Conservation (phyloP, 2,797 vertebrate species). For the Cyclopterus lumpus region DNA sequence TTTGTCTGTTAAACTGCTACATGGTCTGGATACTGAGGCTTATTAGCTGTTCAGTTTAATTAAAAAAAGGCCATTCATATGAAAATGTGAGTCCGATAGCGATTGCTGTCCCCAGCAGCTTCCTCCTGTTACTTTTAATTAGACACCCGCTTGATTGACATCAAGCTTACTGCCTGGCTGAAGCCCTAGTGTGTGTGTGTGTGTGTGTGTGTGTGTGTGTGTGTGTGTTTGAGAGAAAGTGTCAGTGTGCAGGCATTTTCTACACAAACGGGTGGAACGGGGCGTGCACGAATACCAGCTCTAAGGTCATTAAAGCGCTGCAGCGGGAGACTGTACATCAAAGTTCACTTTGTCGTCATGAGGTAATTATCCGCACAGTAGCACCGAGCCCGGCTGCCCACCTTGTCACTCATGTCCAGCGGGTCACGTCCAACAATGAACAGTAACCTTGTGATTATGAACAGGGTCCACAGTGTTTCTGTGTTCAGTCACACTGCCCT, state of each 20-base stretch:
- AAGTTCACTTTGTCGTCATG: conserved; percentile 83
- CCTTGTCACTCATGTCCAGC: conserved; percentile 78
- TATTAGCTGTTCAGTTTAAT: conserved; percentile 91
- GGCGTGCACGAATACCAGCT: conserved; percentile 63
- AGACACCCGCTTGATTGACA: conserved; percentile 88
- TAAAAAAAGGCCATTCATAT: conserved; percentile 92
- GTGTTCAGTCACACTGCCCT: conserved; percentile 56
- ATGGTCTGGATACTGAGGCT: conserved; percentile 88
- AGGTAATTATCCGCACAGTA: conserved; percentile 78
- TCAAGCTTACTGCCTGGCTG: conserved; percentile 77
- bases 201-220: conserved; percentile 42
- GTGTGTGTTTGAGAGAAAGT: conserved; percentile 34
- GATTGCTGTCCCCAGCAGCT: conserved; percentile 88
- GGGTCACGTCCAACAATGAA: conserved; percentile 78
- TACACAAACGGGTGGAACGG: conserved; percentile 51
- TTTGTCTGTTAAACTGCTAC: conserved; percentile 89
- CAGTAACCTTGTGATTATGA: conserved; percentile 79
- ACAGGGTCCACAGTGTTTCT: conserved; percentile 63
- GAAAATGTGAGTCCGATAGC: conserved; percentile 89
- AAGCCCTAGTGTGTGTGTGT: conserved; percentile 40
- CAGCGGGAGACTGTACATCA: conserved; percentile 71
- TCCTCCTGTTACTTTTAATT: conserved; percentile 90
- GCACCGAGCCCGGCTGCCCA: conserved; percentile 63
- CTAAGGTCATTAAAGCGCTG: conserved; percentile 78
- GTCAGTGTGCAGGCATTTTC: conserved; percentile 44